Evolutionary conservation across 1,140 invertebrate species (phyloP), one percentile per base, ranked within the genome.

Genomic region (Hestina assimilis): DNA sequence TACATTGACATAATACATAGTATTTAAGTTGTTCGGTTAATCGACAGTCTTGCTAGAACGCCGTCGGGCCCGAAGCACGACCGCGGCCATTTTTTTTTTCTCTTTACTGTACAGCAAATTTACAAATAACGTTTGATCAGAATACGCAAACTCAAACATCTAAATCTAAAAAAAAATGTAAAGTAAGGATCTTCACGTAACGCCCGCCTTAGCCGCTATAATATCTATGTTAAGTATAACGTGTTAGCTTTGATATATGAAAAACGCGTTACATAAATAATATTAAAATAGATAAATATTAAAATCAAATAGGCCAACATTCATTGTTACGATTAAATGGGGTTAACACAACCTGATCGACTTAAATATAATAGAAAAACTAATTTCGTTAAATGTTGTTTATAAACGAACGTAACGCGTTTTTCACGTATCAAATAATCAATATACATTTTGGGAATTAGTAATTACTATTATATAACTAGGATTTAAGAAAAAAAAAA

Each of bases 101-200:
- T 63, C 38, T 63, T 74, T 68, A 79, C 74, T 87, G 76, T 87
- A 86, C 81, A 85, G 64, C 69, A 79, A 79, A 87, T 85, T 84
- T 87, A 87, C 83, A 84, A n/a, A 83, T 76, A 80, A 82, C 79
- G 70, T 83, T 83, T 79, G 82, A 81, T 83, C 80, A 78, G 73
- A 75, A 83, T 81, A 81, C 75, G 73, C 75, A 83, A 84, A 82
- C 82, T 85, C 75, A 84, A 83, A 76, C 65, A 75, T 79, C 77
- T 82, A 82, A 42, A 77, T 75, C 76, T 85, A 84, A 76, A 72
- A 78, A 75, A 76, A 74, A 72, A 76, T 70, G 69, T 83, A 83
- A 82, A 62, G 71, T 79, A 82, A 75, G 61, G 75, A 79, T 80
- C 63, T 73, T 75, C 61, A 77, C 70, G 73, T 79, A 74, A 74